Conservation (phyloP, 2,888 invertebrate species). For the Melieria picta region DNA sequence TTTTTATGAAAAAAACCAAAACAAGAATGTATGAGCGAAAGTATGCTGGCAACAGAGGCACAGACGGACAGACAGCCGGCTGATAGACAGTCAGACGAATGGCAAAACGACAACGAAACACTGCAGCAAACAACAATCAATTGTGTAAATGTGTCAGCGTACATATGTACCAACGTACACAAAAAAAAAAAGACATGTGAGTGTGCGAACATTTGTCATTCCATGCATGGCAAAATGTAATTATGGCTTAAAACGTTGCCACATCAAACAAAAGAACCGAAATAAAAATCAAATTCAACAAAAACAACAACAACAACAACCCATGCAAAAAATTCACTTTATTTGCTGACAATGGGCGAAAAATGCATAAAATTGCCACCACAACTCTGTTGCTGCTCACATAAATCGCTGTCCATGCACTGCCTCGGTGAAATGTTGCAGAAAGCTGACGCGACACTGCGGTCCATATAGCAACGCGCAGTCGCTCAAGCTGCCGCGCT, state of each 20-base stretch:
- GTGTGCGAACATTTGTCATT: neutral
- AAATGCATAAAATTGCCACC: neutral
- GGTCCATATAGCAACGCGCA: conserved; percentile 58
- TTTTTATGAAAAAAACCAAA: too few relatives aligned
- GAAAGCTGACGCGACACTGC: conserved; percentile 59
- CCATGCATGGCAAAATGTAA: neutral
- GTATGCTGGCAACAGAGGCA: too few relatives aligned
- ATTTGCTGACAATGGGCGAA: neutral
- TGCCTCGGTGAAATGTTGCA: conserved; percentile 50
- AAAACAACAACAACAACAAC: neutral
- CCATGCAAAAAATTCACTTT: too few relatives aligned
- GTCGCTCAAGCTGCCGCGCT: conserved; percentile 41
- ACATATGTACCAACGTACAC: neutral
- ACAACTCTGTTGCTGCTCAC: conserved; percentile 1
- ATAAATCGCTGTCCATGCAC: conserved; percentile 40
- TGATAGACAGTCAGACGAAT: too few relatives aligned
- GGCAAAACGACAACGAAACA: neutral
- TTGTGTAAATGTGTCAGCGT: conserved; percentile 1
- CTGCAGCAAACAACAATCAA: conserved; percentile 22
- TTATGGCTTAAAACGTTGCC: neutral
- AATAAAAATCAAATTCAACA: neutral
- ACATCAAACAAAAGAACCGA: too few relatives aligned
- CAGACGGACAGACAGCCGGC: too few relatives aligned
- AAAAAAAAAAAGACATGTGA: neutral
- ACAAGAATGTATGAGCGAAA: too few relatives aligned